phyloP scores from a whole-genome alignment of 1,140 invertebrate genomes.

The Trialeurodes vaporariorum region DNA sequence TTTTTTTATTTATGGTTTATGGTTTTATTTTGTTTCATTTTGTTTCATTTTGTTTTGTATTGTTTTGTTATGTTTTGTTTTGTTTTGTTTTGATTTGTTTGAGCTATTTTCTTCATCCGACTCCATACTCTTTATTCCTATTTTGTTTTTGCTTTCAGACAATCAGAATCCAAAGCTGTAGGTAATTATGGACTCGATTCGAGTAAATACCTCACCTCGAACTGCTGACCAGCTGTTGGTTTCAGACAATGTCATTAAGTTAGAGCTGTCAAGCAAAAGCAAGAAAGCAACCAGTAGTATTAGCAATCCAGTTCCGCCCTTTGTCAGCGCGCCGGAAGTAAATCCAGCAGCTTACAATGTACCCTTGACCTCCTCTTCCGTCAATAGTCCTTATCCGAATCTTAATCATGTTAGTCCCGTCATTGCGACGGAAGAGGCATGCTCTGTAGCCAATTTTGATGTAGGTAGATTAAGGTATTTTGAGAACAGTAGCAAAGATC shows the following conservation, averaged over 20 bases:
- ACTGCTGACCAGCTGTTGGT: background rate
- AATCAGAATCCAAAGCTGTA: background rate
- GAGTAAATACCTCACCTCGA: background rate
- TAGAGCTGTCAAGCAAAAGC: background rate
- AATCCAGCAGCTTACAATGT: background rate
- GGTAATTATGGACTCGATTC: background rate
- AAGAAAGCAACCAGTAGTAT: background rate
- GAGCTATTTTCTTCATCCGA: too few species aligned
- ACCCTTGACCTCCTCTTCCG: background rate
- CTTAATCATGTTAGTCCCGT: background rate
- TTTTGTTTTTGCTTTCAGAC: background rate
- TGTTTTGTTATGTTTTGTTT: too few species aligned
- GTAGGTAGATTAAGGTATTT: background rate
- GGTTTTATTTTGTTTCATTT: too few species aligned
- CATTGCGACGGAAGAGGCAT: background rate
- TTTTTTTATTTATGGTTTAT: too few species aligned
- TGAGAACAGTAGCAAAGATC: background rate
- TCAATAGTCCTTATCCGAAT: background rate
- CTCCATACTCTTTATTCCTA: background rate
- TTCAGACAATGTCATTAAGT: background rate
- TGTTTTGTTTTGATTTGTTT: too few species aligned
- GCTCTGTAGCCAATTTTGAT: background rate
- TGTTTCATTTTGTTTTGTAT: too few species aligned
- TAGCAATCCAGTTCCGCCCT: background rate
- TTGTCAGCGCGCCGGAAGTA: background rate